phyloP scores from a whole-genome alignment of 2,113 vertebrate genomes.

The Chaetura pelagica region DNA sequence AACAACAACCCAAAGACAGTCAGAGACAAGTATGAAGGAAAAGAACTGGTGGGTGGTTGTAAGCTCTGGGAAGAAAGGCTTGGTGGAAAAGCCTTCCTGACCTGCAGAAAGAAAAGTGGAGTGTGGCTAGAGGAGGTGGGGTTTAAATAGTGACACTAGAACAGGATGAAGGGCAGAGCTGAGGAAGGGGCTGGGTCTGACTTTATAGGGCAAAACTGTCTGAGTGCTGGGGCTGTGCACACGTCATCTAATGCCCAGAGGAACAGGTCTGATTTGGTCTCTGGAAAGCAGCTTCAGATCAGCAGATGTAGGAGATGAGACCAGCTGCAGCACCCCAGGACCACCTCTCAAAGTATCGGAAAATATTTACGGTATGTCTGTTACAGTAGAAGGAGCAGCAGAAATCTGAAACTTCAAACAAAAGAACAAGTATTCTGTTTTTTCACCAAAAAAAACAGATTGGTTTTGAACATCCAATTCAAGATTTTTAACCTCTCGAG shows the following conservation, averaged over 20 bases:
- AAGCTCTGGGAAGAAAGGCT: not conserved
- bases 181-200: not conserved
- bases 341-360: not conserved
- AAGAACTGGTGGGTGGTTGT: not conserved
- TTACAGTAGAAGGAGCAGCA: not conserved
- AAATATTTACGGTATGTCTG: not conserved
- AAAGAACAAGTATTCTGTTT: not conserved
- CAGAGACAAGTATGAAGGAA: not conserved
- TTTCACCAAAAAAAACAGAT: not conserved
- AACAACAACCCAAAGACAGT: not conserved
- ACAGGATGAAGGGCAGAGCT: not conserved
- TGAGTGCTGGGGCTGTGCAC: not conserved
- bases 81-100: not conserved
- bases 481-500: not conserved
- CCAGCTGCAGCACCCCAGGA: slow-evolving; percentile 3
- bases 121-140: not conserved
- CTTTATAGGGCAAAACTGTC: not conserved
- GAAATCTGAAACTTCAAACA: not conserved
- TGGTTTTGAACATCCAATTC: not conserved
- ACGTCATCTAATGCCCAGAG: rapidly evolving
- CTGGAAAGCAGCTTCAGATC: not conserved
- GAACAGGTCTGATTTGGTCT: not conserved
- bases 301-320: not conserved
- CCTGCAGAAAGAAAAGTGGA: not conserved
- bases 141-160: not conserved